phyloP scores from a whole-genome alignment of 1,140 invertebrate species.

The Aphelenchoides fujianensis region DNA sequence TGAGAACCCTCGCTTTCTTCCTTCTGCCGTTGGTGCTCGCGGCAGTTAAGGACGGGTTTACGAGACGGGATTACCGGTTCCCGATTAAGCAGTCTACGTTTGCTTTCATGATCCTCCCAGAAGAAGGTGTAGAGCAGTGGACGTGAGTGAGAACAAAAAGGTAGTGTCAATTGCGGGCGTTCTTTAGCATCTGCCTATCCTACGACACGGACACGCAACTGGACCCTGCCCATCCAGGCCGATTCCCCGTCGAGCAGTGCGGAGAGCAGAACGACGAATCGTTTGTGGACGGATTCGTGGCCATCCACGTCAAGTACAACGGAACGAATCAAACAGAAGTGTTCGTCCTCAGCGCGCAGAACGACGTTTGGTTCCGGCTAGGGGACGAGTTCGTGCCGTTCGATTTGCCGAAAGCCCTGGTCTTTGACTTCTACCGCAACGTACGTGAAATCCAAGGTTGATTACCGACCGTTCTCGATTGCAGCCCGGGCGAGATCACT shows the following conservation, averaged over 20 bases:
- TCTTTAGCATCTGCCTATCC: neutral
- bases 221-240: conserved; percentile 1
- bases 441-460: too few species aligned
- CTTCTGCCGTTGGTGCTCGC: too few species aligned
- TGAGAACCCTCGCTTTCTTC: too few species aligned
- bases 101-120: neutral
- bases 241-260: neutral
- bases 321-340: neutral
- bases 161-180: too few species aligned
- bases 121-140: neutral
- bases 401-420: neutral
- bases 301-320: neutral
- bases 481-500: too few species aligned
- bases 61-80: conserved; percentile 9
- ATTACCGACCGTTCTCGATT: too few species aligned
- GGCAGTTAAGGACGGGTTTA: too few species aligned
- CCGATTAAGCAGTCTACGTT: neutral
- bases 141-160: conserved; percentile 9
- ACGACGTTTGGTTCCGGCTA: neutral
- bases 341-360: neutral
- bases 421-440: neutral
- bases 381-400: neutral
- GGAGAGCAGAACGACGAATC: neutral
- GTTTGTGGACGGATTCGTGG: neutral
- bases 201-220: neutral